Evolutionary conservation across 1,140 invertebrate species (phyloP).

Genomic region (Pachypeltis micranthus): DNA sequence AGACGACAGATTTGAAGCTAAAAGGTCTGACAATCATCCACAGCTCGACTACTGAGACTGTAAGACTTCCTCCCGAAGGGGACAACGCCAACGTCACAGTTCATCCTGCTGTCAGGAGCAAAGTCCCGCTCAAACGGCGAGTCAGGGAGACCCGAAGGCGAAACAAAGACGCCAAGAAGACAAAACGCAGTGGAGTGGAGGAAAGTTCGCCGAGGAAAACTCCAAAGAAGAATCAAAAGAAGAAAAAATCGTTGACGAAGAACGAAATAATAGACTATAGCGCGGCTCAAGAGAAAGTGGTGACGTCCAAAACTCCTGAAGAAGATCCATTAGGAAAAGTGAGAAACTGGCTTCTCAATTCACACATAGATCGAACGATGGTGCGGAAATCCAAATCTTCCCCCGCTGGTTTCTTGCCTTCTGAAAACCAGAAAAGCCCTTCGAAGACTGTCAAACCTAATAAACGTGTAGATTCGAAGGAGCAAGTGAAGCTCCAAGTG

Average conservation of each 20-base stretch:
- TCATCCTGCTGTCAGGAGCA: conserved; percentile 54
- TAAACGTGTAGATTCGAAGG: conserved; percentile 33
- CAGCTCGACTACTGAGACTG: conserved; percentile 71
- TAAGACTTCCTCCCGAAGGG: conserved; percentile 59
- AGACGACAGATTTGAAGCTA: conserved; percentile 60
- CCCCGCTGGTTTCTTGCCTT: conserved; percentile 41
- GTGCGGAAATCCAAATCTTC: conserved; percentile 58
- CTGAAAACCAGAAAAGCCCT: conserved; percentile 14
- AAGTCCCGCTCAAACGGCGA: conserved; percentile 61
- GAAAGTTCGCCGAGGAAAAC: conserved; percentile 21
- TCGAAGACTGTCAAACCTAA: conserved; percentile 13
- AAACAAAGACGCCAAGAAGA: conserved; percentile 14
- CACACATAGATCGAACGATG: conserved; percentile 36
- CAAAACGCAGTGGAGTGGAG: conserved; percentile 11
- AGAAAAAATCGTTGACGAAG: conserved; percentile 28
- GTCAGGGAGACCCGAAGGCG: conserved; percentile 41
- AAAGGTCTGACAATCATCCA: conserved; percentile 75
- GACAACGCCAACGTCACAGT: conserved; percentile 51
- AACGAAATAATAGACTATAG: conserved; percentile 72
- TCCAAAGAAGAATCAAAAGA: conserved; percentile 3
- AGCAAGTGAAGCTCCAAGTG: conserved; percentile 62
- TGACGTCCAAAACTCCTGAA: conserved; percentile 33
- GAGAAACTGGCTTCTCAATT: conserved; percentile 68
- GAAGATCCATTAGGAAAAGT: conserved; percentile 68
- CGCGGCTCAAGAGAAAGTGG: conserved; percentile 32